Evolutionary conservation across 2,797 vertebrate genomes (phyloP).

Genomic region (Pristis pectinata): DNA sequence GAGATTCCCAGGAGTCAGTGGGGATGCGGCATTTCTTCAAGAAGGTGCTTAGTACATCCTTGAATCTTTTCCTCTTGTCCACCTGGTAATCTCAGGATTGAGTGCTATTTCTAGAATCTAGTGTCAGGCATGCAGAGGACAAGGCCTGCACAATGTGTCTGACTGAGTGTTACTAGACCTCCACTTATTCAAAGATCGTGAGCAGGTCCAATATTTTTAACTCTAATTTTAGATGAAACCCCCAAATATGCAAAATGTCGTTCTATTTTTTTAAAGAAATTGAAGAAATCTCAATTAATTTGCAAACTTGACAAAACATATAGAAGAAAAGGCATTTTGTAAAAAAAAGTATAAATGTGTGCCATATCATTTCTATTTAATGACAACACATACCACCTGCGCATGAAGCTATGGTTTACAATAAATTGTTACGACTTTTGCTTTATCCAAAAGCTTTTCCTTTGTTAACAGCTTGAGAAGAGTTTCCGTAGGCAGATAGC

Average conservation of each 20-base stretch:
- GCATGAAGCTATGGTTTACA: background rate
- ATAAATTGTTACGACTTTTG: background rate
- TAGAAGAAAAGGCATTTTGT: background rate
- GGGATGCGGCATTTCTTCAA: too few relatives aligned
- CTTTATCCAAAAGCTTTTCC: constrained; percentile 6
- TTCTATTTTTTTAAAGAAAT: background rate
- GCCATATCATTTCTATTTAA: background rate
- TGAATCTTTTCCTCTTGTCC: too few relatives aligned
- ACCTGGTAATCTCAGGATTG: too few relatives aligned
- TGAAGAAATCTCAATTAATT: background rate
- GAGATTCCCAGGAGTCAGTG: too few relatives aligned
- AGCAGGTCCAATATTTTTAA: background rate
- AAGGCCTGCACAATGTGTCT: too few relatives aligned
- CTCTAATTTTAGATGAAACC: background rate
- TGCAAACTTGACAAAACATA: background rate
- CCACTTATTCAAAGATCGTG: background rate
- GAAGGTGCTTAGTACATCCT: too few relatives aligned
- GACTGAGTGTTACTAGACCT: too few relatives aligned
- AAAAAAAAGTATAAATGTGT: background rate
- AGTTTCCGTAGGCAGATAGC: background rate
- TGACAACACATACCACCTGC: background rate
- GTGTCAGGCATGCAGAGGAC: too few relatives aligned
- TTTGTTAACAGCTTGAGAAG: background rate
- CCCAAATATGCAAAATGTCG: background rate
- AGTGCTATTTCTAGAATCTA: too few relatives aligned